These are phyloP conservation scores for Marmota monax DNA, from an alignment of 2,113 vertebrate species.

Conservation along the genomic window DNA sequence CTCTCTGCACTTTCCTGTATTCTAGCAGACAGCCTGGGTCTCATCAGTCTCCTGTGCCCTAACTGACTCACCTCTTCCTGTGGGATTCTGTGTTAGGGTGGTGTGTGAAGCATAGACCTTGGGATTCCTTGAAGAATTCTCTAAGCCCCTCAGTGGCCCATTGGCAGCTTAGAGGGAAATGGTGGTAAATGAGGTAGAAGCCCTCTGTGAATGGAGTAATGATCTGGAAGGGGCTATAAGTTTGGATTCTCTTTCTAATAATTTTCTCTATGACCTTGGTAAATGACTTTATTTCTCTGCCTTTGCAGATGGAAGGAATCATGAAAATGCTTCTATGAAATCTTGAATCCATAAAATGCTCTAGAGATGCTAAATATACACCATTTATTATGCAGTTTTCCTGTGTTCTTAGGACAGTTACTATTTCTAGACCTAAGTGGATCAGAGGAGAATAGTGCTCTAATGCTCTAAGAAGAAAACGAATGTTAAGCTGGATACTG, in stretches of 20 bases:
- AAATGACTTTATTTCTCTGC: constrained; percentile 34
- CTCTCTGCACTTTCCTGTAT: background rate
- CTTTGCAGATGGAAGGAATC: constrained; percentile 44
- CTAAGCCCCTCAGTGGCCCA: background rate
- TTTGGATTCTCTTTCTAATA: constrained; percentile 26
- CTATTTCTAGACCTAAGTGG: constrained; percentile 51
- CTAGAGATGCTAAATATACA: background rate
- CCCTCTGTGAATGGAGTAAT: constrained; percentile 15
- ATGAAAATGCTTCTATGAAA: background rate
- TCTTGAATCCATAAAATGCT: constrained; percentile 44
- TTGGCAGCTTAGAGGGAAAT: background rate
- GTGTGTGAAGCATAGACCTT: background rate
- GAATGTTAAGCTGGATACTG: background rate
- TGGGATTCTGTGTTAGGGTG: background rate
- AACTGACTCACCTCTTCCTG: background rate
- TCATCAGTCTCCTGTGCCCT: background rate
- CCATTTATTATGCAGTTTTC: background rate
- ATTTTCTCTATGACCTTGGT: constrained; percentile 63
- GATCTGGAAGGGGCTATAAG: background rate
- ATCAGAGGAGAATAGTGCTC: background rate
- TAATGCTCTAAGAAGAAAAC: background rate
- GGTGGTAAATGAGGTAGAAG: constrained; percentile 47
- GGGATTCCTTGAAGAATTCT: background rate
- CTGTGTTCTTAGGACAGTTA: constrained; percentile 46
- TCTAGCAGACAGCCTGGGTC: background rate